phyloP scores from a whole-genome alignment of 1,140 invertebrate species.

The Subanguina moxae region DNA sequence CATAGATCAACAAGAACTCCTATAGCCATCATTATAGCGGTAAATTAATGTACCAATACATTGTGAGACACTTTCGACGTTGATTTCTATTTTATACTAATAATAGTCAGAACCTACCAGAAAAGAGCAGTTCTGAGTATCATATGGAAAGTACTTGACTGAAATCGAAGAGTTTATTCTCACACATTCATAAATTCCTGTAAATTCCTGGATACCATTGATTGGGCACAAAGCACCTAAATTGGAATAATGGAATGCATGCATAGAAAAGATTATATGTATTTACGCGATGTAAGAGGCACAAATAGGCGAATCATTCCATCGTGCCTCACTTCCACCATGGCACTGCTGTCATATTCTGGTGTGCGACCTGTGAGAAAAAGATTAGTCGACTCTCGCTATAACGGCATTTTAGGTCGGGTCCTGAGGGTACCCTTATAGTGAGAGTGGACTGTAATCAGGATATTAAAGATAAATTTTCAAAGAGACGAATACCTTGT shows the following conservation, averaged over 20 bases:
- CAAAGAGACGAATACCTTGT: constrained; percentile 15
- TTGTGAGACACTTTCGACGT: too few relatives aligned
- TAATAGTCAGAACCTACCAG: constrained; percentile 31
- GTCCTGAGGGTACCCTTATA: too few relatives aligned
- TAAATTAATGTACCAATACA: too few relatives aligned
- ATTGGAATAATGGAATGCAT: too few relatives aligned
- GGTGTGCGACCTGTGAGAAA: constrained; percentile 43
- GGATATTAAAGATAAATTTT: constrained; percentile 11
- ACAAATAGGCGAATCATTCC: constrained; percentile 55
- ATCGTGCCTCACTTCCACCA: constrained; percentile 46
- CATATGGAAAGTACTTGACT: constrained; percentile 59
- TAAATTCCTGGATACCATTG: constrained; percentile 32
- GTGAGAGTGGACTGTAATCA: too few relatives aligned
- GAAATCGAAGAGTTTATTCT: constrained; percentile 18
- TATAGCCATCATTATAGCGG: too few relatives aligned
- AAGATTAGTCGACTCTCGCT: background rate
- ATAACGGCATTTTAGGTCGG: too few relatives aligned
- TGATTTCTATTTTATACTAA: too few relatives aligned
- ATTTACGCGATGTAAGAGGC: constrained; percentile 50
- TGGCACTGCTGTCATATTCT: constrained; percentile 50
- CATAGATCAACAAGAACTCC: too few relatives aligned
- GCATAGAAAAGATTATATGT: too few relatives aligned
- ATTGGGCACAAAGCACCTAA: constrained; percentile 53
- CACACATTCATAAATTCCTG: too few relatives aligned
- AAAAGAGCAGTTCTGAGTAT: constrained; percentile 55